Percentiles rank a stretch among this genome's conserved stretches.
phyloP scores from a whole-genome alignment of 2,888 invertebrate species.

The Heliconius hortense region DNA sequence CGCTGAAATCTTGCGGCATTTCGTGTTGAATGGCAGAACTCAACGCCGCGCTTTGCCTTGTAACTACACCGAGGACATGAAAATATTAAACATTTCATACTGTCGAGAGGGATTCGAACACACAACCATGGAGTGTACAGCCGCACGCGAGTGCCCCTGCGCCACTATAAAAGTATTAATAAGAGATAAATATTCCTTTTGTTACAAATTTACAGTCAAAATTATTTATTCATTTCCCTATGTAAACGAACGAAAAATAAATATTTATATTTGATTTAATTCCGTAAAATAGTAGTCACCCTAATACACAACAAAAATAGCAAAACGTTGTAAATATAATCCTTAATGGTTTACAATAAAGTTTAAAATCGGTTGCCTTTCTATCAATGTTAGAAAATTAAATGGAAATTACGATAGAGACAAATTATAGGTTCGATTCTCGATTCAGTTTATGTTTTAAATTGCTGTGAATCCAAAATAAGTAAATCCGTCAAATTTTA shows the following conservation, averaged over 20 bases:
- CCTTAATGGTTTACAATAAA: not conserved
- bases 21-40: too few relatives aligned
- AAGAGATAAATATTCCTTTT: not conserved
- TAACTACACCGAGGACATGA: too few relatives aligned
- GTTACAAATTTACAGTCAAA: not conserved
- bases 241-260: not conserved
- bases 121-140: too few relatives aligned
- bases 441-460: slow-evolving; percentile 17
- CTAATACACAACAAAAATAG: not conserved
- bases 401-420: slow-evolving; percentile 25
- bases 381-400: slow-evolving; percentile 15
- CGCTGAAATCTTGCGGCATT: too few relatives aligned
- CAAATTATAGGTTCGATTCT: slow-evolving; percentile 34
- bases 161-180: not conserved
- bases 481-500: not conserved
- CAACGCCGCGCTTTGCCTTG: too few relatives aligned
- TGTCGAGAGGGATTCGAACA: too few relatives aligned
- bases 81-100: too few relatives aligned
- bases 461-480: slow-evolving; percentile 8
- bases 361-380: not conserved
- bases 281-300: slow-evolving; percentile 6
- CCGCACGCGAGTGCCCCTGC: too few relatives aligned
- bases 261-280: not conserved
- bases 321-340: not conserved
- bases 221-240: not conserved